phyloP scores from a whole-genome alignment of 2,888 invertebrate genomes.

The Nysson spinosus region DNA sequence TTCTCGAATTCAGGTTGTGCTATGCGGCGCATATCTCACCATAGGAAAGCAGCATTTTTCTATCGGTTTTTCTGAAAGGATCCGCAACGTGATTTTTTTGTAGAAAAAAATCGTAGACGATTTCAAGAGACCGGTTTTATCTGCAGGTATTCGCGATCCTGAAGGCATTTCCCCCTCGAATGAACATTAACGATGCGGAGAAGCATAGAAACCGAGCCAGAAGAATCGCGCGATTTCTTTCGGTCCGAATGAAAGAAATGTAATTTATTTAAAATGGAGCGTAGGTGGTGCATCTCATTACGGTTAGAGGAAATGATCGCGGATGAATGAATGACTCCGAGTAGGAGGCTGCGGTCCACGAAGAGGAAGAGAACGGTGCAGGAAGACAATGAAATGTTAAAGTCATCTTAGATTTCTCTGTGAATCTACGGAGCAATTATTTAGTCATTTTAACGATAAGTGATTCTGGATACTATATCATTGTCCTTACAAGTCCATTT shows the following conservation, averaged over 20 bases:
- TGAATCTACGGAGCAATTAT: neutral
- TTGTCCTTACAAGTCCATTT: too few relatives aligned
- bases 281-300: conserved; percentile 40
- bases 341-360: conserved; percentile 21
- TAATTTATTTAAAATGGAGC: conserved; percentile 22
- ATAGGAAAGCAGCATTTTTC: too few relatives aligned
- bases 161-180: conserved; percentile 5
- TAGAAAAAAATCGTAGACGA: conserved; percentile 36
- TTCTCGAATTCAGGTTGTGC: too few relatives aligned
- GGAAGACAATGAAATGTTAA: conserved; percentile 16
- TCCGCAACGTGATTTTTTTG: conserved; percentile 11
- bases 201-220: neutral
- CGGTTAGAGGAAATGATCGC: conserved; percentile 39
- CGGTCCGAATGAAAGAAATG: conserved; percentile 20
- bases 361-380: neutral
- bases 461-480: neutral
- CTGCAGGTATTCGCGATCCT: conserved; percentile 39
- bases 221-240: conserved; percentile 3
- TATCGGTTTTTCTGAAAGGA: too few relatives aligned
- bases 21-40: too few relatives aligned
- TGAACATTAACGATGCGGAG: conserved; percentile 9
- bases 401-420: neutral
- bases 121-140: conserved; percentile 51
- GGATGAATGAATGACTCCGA: conserved; percentile 35
- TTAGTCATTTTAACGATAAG: neutral